phyloP scores from a whole-genome alignment of 2,888 invertebrate species.

The Drosophila affinis region DNA sequence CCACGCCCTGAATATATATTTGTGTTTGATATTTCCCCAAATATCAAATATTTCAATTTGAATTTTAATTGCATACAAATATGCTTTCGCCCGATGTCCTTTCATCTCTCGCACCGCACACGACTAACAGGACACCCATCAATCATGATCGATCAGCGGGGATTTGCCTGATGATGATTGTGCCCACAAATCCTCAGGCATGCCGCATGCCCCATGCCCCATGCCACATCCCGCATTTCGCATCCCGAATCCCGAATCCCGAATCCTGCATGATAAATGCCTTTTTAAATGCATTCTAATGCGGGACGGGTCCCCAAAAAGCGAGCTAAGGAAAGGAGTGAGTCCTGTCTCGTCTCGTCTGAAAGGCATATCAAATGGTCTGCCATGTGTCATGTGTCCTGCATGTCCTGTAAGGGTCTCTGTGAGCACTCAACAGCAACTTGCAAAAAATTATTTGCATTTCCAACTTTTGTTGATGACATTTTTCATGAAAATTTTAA shows the following conservation, averaged over 20 bases:
- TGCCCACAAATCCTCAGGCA: slow-evolving; percentile 56
- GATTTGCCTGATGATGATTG: slow-evolving; percentile 56
- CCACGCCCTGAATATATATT: slow-evolving; percentile 41
- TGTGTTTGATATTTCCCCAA: slow-evolving; percentile 15
- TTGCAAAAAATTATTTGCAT: slow-evolving; percentile 71
- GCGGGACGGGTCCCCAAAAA: slow-evolving; percentile 56
- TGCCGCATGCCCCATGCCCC: slow-evolving; percentile 13
- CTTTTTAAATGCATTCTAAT: slow-evolving; percentile 79
- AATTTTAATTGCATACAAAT: slow-evolving; percentile 68
- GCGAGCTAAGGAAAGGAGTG: slow-evolving; percentile 33
- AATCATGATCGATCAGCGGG: slow-evolving; percentile 81
- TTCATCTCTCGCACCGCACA: not conserved
- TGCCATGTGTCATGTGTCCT: slow-evolving; percentile 38
- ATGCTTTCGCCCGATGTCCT: slow-evolving; percentile 9
- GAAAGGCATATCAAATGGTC: slow-evolving; percentile 60
- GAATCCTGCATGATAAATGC: slow-evolving; percentile 63
- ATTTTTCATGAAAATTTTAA: slow-evolving; percentile 80
- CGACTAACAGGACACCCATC: slow-evolving; percentile 52
- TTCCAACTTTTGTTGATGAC: slow-evolving; percentile 79
- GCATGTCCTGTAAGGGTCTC: slow-evolving; percentile 48
- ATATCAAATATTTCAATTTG: slow-evolving; percentile 50
- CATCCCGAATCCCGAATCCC: too few species aligned
- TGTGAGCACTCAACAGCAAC: slow-evolving; percentile 67
- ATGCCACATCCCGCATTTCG: too few species aligned
- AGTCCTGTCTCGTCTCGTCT: slow-evolving; percentile 19